Evolutionary conservation across 2,113 vertebrate species (phyloP).

Genomic region (Dipodomys spectabilis): DNA sequence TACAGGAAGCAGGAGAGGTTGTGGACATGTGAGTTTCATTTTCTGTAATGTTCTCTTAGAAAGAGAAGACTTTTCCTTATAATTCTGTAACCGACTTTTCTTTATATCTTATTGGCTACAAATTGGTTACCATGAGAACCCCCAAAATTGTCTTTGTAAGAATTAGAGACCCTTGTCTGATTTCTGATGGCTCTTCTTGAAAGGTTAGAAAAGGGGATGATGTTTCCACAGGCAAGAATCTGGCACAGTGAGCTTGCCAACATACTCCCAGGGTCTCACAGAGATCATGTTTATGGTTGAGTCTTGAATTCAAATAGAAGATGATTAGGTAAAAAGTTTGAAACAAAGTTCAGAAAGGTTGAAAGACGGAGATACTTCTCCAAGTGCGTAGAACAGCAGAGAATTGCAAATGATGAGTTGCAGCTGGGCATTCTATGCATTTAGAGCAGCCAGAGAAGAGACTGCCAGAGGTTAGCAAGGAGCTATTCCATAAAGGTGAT

Average conservation of each 20-base stretch:
- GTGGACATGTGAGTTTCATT: not conserved
- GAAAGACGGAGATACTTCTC: not conserved
- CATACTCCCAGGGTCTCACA: not conserved
- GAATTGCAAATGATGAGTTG: not conserved
- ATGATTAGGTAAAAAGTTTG: not conserved
- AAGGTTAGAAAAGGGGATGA: not conserved
- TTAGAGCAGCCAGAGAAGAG: not conserved
- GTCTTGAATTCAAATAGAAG: conserved; percentile 27
- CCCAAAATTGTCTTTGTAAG: not conserved
- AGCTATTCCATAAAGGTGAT: not conserved
- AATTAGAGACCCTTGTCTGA: not conserved
- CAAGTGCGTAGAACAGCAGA: not conserved
- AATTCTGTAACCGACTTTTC: not conserved
- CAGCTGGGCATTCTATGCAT: not conserved
- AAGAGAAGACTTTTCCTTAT: conserved; percentile 4
- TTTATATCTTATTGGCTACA: not conserved
- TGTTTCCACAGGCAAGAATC: not conserved
- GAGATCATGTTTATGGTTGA: not conserved
- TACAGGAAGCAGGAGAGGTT: not conserved
- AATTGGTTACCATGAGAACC: not conserved
- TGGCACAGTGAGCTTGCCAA: not conserved
- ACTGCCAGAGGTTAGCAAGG: not conserved
- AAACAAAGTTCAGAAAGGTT: not conserved
- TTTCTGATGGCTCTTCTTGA: conserved; percentile 25
- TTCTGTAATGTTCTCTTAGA: not conserved